These are phyloP conservation scores for Pica pica DNA, from an alignment of 2,113 vertebrate genomes.

Conservation along the genomic window DNA sequence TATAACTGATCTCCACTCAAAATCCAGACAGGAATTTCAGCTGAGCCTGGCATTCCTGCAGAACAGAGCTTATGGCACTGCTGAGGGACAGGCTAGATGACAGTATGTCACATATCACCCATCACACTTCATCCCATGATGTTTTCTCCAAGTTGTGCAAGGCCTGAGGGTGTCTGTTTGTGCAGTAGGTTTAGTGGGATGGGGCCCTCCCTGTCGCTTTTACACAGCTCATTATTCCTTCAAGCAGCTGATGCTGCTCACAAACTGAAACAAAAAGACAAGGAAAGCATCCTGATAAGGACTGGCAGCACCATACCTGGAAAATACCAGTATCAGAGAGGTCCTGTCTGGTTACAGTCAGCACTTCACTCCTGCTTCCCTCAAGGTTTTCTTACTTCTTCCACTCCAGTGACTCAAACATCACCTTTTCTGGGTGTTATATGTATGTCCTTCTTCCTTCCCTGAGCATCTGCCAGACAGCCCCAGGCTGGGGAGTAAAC, in stretches of 20 bases:
- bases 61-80: neutral
- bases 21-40: neutral
- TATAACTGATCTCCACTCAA: neutral
- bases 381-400: neutral
- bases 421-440: neutral
- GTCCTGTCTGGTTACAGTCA: neutral
- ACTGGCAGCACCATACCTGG: neutral
- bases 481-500: neutral
- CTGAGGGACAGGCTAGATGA: neutral
- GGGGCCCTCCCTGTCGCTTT: neutral
- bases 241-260: neutral
- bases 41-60: neutral
- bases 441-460: neutral
- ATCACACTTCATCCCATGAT: neutral
- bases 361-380: neutral
- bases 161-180: neutral
- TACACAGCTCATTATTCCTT: neutral
- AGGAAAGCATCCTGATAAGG: neutral
- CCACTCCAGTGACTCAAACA: neutral
- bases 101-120: fast-evolving
- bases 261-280: neutral
- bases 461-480: neutral
- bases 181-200: neutral
- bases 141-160: neutral
- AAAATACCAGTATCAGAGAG: neutral